A percentile compares a stretch with the other conserved stretches of the same genome.
Conservation (phyloP, 2,797 vertebrate genomes). For the Pipistrellus pipistrellus region DNA sequence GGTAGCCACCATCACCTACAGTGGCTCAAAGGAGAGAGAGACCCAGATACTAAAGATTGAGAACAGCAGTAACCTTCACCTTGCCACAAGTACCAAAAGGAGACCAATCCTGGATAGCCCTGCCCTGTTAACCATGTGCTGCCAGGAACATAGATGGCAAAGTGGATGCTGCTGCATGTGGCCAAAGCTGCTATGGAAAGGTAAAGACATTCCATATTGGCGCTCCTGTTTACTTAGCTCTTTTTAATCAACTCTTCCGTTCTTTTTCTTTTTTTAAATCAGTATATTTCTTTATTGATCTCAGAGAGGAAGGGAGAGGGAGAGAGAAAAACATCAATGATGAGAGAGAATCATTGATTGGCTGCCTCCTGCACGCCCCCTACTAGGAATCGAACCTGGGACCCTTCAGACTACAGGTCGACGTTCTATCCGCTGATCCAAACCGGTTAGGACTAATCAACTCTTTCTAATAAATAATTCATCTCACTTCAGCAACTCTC, state of each 20-base stretch:
- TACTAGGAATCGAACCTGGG: no score
- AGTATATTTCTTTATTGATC: no score
- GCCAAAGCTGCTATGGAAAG: conserved; percentile 5
- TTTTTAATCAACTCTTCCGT: conserved; percentile 7
- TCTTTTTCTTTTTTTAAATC: no score
- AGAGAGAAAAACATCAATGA: no score
- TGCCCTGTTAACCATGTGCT: no score
- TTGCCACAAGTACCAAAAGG: not conserved
- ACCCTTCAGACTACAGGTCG: no score
- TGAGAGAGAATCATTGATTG: no score
- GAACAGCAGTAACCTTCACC: not conserved
- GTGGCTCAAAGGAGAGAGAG: not conserved
- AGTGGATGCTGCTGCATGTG: not conserved
- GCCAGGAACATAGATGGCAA: accelerated
- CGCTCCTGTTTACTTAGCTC: not conserved
- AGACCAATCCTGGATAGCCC: not conserved
- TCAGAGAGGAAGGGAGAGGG: no score
- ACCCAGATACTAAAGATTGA: not conserved
- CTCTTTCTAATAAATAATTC: conserved; percentile 49
- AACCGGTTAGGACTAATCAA: no score
- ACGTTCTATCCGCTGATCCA: no score
- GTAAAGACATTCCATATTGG: not conserved
- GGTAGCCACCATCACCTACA: not conserved
- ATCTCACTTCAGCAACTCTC: conserved; percentile 19
- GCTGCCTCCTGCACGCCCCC: no score